Evolutionary conservation across 2,113 vertebrate species (phyloP).

Genomic region (Eurypyga helias): DNA sequence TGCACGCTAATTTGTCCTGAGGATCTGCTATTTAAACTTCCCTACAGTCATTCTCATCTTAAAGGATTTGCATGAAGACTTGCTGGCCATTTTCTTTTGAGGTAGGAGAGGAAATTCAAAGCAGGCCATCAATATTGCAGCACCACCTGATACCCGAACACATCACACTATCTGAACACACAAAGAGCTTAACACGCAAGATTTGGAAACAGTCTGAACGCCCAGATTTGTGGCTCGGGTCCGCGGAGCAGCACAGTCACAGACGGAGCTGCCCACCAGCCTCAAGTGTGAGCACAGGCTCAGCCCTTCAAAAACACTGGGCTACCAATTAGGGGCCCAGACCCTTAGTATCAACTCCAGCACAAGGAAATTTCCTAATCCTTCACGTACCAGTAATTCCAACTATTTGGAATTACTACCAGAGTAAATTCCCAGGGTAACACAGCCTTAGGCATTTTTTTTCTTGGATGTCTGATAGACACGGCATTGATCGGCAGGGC

Average conservation of each 20-base stretch:
- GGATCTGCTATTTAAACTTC: neutral
- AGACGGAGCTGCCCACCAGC: neutral
- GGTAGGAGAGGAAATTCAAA: neutral
- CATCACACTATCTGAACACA: neutral
- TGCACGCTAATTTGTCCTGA: neutral
- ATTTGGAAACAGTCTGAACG: neutral
- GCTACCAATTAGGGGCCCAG: too few relatives aligned
- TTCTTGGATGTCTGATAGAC: neutral
- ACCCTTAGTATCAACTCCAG: neutral
- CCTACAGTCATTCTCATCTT: neutral
- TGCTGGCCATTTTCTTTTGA: neutral
- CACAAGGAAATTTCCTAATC: neutral
- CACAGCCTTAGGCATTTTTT: neutral
- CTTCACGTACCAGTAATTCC: neutral
- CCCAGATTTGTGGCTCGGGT: neutral
- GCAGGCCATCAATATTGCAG: rapidly evolving
- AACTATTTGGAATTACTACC: neutral
- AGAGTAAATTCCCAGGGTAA: neutral
- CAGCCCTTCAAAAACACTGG: neutral
- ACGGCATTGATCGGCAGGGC: neutral
- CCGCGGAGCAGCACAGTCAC: neutral
- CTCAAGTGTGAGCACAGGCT: neutral
- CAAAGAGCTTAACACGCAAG: neutral
- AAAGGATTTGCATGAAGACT: neutral
- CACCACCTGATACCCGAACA: neutral